Evolutionary conservation across 2,113 vertebrate species (phyloP).

Genomic region (Chaetura pelagica): DNA sequence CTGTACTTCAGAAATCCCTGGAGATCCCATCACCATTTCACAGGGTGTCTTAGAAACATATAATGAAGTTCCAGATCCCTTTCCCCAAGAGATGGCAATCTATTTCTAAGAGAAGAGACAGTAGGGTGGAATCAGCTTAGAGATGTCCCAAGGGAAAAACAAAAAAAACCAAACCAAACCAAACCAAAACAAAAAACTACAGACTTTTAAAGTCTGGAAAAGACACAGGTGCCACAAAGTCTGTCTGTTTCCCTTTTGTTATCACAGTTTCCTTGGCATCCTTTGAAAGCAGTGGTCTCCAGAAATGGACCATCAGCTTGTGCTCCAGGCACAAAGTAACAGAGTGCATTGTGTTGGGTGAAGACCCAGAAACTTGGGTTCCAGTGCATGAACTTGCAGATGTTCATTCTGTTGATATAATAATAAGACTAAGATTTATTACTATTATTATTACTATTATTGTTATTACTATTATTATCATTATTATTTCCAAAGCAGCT

Average conservation of each 20-base stretch:
- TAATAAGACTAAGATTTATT: neutral
- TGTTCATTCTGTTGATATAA: neutral
- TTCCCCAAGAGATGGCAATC: neutral
- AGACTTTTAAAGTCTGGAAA: neutral
- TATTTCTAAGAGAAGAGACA: neutral
- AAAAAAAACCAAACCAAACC: neutral
- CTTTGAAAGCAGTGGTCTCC: neutral
- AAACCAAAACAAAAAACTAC: too few species aligned
- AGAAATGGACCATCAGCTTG: neutral
- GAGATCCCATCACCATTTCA: slow-evolving; percentile 16
- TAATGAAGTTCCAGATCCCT: neutral
- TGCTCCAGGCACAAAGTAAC: neutral
- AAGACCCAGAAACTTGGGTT: neutral
- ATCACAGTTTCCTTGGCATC: neutral
- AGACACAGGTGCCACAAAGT: neutral
- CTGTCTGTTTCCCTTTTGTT: neutral
- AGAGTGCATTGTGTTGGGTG: neutral
- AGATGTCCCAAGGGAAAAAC: fast-evolving
- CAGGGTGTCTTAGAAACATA: neutral
- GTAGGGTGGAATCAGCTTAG: neutral
- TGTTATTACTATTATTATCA: slow-evolving; percentile 12
- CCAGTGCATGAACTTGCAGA: neutral
- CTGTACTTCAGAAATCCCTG: slow-evolving; percentile 15
- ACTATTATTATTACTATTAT: neutral
- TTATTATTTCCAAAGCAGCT: neutral